Evolutionary conservation across 2,888 invertebrate species (phyloP), one percentile per base, ranked within the genome.

Genomic region (Koerneria pararmatus): DNA sequence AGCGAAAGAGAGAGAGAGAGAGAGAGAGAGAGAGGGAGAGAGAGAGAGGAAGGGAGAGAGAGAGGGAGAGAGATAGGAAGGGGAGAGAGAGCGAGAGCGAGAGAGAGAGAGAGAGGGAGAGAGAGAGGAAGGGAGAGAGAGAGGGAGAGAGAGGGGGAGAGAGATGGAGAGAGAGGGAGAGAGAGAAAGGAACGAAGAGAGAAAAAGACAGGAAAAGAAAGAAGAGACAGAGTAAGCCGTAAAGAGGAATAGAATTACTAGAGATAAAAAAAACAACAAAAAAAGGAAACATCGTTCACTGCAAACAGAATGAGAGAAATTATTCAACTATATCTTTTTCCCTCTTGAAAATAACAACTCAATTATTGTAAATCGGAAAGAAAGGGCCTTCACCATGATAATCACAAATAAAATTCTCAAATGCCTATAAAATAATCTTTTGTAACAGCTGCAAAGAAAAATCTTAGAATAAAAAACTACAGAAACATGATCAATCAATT

Each of bases 91-190:
- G 29, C 3, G 46, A 49, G 27, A 31, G 61, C 46, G 46, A 61
- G 63, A 60, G 63, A 66, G 66, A 64, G 62, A 69, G 63, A 62
- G 63, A 62, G 66, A 63, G 63, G 63, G 59, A 69, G 63, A 66
- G 63, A 66, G 62, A 62, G 61, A 65, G 67, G 49, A 46, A 2
- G 37, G 4, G 68, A 66, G 68, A 65, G 66, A 54, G 59, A 61
- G 48, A 67, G 53, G 37, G 63, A 63, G 53, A 35, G 46, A 35
- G 22, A 24, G 24, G 2, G 56, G 56, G 65, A 65, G 48, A 35
- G 49, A 56, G 63, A 56, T 57, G 60, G 58, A 56, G 54, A 60
- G 59, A 51, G 66, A 65, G 41, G 56, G 58, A 61, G 41, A 53
- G 27, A 60, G 62, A 24, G 54, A 60, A 49, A 62, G 24, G 62